Conservation (phyloP, 2,113 vertebrate species). For the Dipodomys stephensi region DNA sequence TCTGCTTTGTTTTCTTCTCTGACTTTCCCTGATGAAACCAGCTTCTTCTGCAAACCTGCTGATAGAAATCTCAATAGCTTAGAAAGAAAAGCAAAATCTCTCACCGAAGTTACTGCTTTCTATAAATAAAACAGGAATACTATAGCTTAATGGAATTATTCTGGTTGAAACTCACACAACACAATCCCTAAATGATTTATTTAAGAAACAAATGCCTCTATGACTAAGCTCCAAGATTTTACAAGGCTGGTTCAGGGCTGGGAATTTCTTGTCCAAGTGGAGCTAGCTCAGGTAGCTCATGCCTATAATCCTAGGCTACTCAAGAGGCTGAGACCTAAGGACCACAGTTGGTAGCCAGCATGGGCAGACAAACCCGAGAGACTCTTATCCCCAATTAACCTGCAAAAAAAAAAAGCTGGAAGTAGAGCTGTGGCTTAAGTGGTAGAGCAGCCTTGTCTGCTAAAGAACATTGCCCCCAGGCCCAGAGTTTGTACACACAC, state of each 20-base stretch:
- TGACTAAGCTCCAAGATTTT: fast-evolving
- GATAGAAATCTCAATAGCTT: not conserved
- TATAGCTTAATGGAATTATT: not conserved
- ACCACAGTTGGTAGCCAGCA: no score
- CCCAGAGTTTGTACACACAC: no score
- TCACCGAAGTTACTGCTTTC: not conserved
- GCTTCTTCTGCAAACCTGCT: not conserved
- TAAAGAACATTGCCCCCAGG: no score
- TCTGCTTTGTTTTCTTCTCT: no score
- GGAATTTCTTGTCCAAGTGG: not conserved
- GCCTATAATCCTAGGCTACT: no score
- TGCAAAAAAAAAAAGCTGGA: no score
- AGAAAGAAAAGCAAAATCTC: not conserved
- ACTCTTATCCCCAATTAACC: no score
- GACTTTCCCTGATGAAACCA: not conserved
- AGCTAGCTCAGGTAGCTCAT: no score
- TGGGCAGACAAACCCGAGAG: no score
- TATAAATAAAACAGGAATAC: not conserved
- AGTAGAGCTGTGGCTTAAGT: no score
- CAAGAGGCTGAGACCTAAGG: no score
- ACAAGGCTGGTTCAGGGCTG: not conserved
- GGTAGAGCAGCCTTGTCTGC: no score
- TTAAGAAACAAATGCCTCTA: not conserved
- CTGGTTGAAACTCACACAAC: not conserved
- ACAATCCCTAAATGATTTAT: not conserved